Base-by-base conservation (phyloP, 2,113 vertebrate species). In the Tragelaphus buxtoni region DNA sequence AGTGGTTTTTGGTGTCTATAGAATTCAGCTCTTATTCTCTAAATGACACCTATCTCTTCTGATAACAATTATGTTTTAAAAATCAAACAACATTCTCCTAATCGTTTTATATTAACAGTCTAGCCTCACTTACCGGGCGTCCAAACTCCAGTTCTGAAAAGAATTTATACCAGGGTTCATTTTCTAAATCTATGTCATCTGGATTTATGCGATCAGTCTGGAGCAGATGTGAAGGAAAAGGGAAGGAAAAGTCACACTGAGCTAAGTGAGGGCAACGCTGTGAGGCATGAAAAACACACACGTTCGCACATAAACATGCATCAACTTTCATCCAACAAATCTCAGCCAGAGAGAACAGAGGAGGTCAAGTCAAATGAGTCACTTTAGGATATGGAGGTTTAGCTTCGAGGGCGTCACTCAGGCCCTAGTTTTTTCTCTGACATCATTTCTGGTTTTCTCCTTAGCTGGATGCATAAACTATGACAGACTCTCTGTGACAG, bases 141-240 rank as follows among this genome's bases (percentile, higher is more conserved):
- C 99, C 99, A 99, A 99, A 99, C 98, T 99, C 99, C 99, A 99
- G 99, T 98, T 99, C 99, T 99, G 99, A 99, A 99, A 99, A 99
- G 99, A 99, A 99, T 99, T 99, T 99, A 99, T 99, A 99, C 99
- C 99, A 99, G 98, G 99, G 99, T 98, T 99, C 99, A 98, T 99
- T 99, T 99, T 99, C 99, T 99, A 99, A 99, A 99, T 99, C 99
- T 99, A 99, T 99, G 99, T 99, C 99, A 99, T 99, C 99, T 98
- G 99, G 99, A 97, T 98, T 99, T 99, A 99, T 99, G 98, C 98
- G 98, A 99, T 98, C 99, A 98, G 98, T 99, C 99, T 99, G 99
- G 99, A 99, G 99, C 98, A 98, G 99, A 98, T 98, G 98, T 98
- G 98, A 98, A 99, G 98, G 98, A 98, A 98, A 98, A 99, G 97